Percentiles rank a stretch among this genome's conserved stretches.
Evolutionary conservation across 2,797 vertebrate genomes (phyloP).

Genomic region (Odontamblyopus rebecca): DNA sequence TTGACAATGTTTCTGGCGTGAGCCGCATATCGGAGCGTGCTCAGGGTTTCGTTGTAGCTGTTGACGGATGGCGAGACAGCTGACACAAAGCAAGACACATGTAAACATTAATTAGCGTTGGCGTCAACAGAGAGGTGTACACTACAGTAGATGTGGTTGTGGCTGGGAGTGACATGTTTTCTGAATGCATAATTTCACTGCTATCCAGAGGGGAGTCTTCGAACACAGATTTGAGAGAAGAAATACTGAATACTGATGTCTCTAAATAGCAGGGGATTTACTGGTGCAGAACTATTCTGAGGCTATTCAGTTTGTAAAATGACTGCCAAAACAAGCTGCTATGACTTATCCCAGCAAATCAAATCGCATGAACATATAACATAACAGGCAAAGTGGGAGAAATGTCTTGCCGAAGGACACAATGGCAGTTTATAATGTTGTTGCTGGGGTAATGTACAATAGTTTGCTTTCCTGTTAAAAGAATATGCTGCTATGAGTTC

Average conservation of each 20-base stretch:
- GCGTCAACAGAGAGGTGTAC: slow-evolving; percentile 1
- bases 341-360: too few species aligned
- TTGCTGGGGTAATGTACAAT: too few species aligned
- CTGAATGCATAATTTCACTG: slow-evolving; percentile 6
- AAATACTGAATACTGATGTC: neutral
- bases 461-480: too few species aligned
- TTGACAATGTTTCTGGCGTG: slow-evolving; percentile 96
- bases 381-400: too few species aligned
- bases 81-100: slow-evolving; percentile 56
- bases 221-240: neutral
- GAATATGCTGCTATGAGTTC: too few species aligned
- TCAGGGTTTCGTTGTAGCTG: slow-evolving; percentile 95
- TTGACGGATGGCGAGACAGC: slow-evolving; percentile 93
- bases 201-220: neutral
- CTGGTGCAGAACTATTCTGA: neutral
- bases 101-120: slow-evolving; percentile 8
- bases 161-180: slow-evolving; percentile 10
- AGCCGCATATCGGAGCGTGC: slow-evolving; percentile 94
- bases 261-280: neutral
- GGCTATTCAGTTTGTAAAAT: neutral
- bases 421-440: too few species aligned
- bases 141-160: neutral
- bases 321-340: neutral
- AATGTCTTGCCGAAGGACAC: too few species aligned
- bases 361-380: too few species aligned